phyloP scores from a whole-genome alignment of 2,113 vertebrate genomes.

The Carassius gibelio region DNA sequence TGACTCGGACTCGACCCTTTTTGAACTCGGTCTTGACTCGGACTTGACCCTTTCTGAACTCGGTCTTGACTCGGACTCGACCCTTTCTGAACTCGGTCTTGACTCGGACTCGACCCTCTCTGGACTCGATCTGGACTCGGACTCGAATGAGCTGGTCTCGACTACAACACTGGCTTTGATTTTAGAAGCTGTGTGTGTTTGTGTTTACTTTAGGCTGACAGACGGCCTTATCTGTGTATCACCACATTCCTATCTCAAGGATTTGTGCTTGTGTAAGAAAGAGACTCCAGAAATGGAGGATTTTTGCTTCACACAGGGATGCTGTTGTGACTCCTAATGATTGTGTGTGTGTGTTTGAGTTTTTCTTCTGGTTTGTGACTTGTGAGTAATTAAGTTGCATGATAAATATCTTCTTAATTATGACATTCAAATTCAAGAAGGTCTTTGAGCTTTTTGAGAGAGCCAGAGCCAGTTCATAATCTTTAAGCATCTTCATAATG shows the following conservation, averaged over 20 bases:
- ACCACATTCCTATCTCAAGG: slow-evolving; percentile 41
- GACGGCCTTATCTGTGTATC: slow-evolving; percentile 27
- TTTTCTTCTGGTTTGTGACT: background rate
- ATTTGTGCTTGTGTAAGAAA: background rate
- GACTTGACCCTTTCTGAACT: too few species aligned
- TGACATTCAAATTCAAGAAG: background rate
- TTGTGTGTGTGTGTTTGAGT: background rate
- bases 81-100: too few species aligned
- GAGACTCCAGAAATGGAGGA: background rate
- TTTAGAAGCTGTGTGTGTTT: background rate
- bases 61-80: too few species aligned
- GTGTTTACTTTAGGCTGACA: slow-evolving; percentile 10
- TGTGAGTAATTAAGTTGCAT: background rate
- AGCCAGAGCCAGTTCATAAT: background rate
- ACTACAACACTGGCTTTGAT: background rate
- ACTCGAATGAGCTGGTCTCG: too few species aligned
- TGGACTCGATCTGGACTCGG: too few species aligned
- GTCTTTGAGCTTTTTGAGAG: background rate
- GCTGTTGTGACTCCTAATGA: background rate
- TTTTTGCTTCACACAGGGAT: background rate
- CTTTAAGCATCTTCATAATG: background rate
- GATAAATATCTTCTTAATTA: background rate
- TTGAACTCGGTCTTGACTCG: too few species aligned
- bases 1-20: too few species aligned
- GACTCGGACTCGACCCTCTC: too few species aligned